Conservation (phyloP, 2,797 vertebrate species). For the Nannoperca australis region DNA sequence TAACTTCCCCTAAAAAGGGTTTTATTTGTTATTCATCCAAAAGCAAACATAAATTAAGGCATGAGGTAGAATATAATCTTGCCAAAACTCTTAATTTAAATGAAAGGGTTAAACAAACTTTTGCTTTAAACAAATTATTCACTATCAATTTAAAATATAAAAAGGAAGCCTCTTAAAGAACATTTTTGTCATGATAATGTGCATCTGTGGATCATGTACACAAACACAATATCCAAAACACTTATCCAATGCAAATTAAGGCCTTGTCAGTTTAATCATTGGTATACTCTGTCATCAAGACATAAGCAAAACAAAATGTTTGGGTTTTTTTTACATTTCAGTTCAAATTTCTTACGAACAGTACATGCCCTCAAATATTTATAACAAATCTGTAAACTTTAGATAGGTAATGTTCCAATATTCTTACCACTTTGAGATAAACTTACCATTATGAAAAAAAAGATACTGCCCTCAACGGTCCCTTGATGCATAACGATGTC, state of each 20-base stretch:
- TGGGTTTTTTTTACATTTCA: constrained; percentile 22
- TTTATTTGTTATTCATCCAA: constrained; percentile 18
- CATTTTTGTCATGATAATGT: constrained; percentile 37
- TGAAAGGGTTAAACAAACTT: constrained; percentile 37
- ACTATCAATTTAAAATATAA: constrained; percentile 29
- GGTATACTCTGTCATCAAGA: constrained; percentile 62
- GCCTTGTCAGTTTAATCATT: constrained; percentile 73
- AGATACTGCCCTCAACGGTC: constrained; percentile 37
- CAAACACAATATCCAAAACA: constrained; percentile 49
- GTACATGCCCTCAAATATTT: constrained; percentile 41
- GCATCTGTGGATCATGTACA: constrained; percentile 44
- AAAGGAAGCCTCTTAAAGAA: constrained; percentile 27
- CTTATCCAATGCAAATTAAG: constrained; percentile 66
- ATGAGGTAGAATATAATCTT: constrained; percentile 68
- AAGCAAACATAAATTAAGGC: constrained; percentile 44
- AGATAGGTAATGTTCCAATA: constrained; percentile 27
- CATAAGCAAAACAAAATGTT: constrained; percentile 37
- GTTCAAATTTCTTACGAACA: constrained; percentile 45
- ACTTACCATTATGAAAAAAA: constrained; percentile 45
- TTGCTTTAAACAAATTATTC: constrained; percentile 47
- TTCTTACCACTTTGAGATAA: constrained; percentile 42
- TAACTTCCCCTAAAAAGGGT: constrained; percentile 9
- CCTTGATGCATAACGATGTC: constrained; percentile 51
- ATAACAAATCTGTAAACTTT: constrained; percentile 63
- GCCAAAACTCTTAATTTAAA: constrained; percentile 39